Evolutionary conservation across 2,888 invertebrate species (phyloP), one percentile per base, ranked within the genome.

Genomic region (Lasiommata megera): DNA sequence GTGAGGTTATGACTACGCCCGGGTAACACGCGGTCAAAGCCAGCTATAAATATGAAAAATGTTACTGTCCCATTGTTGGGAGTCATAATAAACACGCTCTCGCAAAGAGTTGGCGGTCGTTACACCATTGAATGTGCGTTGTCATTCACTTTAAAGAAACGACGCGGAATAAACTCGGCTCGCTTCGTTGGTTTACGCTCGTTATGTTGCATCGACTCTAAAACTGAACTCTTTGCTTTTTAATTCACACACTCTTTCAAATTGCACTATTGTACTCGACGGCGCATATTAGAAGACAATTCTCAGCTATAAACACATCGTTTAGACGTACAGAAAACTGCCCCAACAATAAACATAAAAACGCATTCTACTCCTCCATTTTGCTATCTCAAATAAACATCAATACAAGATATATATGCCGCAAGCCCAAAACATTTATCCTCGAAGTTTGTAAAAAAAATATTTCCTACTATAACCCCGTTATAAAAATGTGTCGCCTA

Each of bases 81-180:
- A 8, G 23, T 17, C 48, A 36, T 52, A 56, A 52, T 52, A 46
- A 52, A 52, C 52, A 31, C 29, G 37, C 18, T 37, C 46, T 58
- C 48, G 61, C 50, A 16, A 43, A 56, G 57, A 58, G 48, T 44
- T 23, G 69, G 68, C 48, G 75, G 75, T 77, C 78, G 73, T 74
- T 73, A 76, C 69, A 68, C 71, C 60, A 73, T 70, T 68, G 68
- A 67, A 77, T 78, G 60, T 76, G 79, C 81, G 72, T 59, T 78
- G 78, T 81, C 81, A 82, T 80, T 72, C 72, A 70, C 69, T 73
- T 69, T 73, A 71, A 76, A 73, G 68, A 77, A 48, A 48, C 48
- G 17, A 72, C 69, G 65, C 67, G 40, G 31, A 41, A 37, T 34
- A 29, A 34, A 37, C 34, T 56, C 51, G 6, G 14, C 43, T 43